Evolutionary conservation across 2,113 vertebrate genomes (phyloP).

Genomic region (Tricholaema leucomelas): DNA sequence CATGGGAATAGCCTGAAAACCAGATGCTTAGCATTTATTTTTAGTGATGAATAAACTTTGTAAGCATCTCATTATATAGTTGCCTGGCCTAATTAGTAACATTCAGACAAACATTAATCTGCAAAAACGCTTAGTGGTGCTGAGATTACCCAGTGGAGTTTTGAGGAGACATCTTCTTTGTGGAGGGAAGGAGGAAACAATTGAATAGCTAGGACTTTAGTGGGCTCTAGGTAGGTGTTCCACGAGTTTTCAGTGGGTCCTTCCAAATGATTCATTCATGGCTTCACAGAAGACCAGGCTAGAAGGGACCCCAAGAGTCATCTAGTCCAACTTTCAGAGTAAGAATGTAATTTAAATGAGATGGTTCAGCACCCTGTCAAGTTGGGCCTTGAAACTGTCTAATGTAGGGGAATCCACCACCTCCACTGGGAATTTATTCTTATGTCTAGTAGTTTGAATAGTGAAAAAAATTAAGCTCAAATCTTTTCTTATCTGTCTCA

Average conservation of each 20-base stretch:
- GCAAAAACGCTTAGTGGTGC: neutral
- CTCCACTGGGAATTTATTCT: too few relatives aligned
- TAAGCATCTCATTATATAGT: constrained; percentile 67
- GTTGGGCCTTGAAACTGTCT: too few relatives aligned
- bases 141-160: constrained; percentile 13
- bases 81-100: constrained; percentile 59
- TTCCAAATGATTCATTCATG: neutral
- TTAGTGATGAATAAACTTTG: constrained; percentile 68
- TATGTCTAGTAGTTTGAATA: too few relatives aligned
- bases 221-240: neutral
- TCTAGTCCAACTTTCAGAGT: too few relatives aligned
- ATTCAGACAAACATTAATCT: constrained; percentile 57
- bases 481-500: neutral
- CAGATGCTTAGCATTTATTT: constrained; percentile 66
- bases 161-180: neutral
- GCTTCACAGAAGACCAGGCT: too few relatives aligned
- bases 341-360: too few relatives aligned
- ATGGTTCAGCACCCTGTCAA: too few relatives aligned
- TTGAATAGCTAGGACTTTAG: neutral
- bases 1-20: constrained; percentile 54
- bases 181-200: neutral
- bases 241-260: neutral
- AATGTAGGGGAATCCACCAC: too few relatives aligned
- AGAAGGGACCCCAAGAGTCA: too few relatives aligned
- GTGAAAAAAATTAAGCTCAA: neutral